Conservation (phyloP, 2,888 invertebrate species). For the Glaucopsyche alexis region DNA sequence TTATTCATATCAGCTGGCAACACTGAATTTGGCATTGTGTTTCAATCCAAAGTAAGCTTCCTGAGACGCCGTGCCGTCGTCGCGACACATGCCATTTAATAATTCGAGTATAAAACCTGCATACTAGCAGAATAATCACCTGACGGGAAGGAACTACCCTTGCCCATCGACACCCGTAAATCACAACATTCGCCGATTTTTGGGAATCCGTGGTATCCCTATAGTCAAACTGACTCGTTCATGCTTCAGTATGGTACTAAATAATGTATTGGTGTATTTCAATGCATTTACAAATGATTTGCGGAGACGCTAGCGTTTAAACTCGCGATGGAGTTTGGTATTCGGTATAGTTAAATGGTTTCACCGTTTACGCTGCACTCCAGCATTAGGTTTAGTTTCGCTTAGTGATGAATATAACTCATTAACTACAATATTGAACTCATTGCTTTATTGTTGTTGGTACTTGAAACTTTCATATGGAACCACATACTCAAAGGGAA, state of each 20-base stretch:
- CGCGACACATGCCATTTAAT: conserved; percentile 63
- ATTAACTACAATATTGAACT: conserved; percentile 13
- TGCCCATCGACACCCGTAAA: no score
- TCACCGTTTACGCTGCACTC: not conserved
- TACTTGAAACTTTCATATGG: conserved; percentile 43
- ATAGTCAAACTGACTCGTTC: no score
- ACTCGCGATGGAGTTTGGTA: not conserved
- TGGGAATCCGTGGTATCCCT: no score
- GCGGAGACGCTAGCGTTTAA: not conserved
- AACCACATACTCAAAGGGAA: not conserved
- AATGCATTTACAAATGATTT: conserved; percentile 9
- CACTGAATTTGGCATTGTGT: conserved; percentile 37
- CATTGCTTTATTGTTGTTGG: conserved; percentile 55
- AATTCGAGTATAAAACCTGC: no score
- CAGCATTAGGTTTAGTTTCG: conserved; percentile 30
- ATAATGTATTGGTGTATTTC: not conserved
- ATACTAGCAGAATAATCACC: no score
- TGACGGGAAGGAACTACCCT: no score
- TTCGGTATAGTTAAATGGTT: not conserved
- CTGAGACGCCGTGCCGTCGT: conserved; percentile 39
- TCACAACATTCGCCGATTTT: no score
- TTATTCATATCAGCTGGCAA: not conserved
- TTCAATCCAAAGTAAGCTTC: conserved; percentile 38
- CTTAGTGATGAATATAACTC: conserved; percentile 35
- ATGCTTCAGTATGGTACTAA: no score